Base-by-base conservation (phyloP, 2,113 vertebrate species). In the Oncorhynchus masou region DNA sequence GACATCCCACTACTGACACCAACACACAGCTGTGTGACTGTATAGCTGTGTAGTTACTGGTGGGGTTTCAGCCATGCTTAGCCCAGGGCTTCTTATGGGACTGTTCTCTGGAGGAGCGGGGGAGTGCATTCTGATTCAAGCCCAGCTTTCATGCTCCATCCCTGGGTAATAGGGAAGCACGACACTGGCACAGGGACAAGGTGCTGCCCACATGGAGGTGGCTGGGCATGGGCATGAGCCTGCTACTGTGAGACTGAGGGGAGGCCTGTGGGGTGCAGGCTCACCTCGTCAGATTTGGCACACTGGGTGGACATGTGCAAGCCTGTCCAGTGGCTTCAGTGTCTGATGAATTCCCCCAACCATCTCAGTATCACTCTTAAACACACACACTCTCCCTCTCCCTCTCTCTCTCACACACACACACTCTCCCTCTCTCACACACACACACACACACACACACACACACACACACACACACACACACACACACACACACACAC, bases 31-130 rank as follows among this genome's bases (percentile, higher is more conserved):
- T 78, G 77, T 62, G 62, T 29, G 60, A 11, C 57, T 45, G 71
- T 68, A 20, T 22, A 6, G 70, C 71, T 80, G 78, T 71, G 75
- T 16, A 51, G 59, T 73, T 84, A 6, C 11, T 72, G 74, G 76
- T 70, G 79, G 22, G 57, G 57, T 70, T 81, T 79, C 59, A 74
- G 62, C 49, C 71, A 67, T 70, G 73, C 80, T 79, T 57, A 79
- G 75, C 83, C 86, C 70, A 76, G 79, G 70, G 1, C 66, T 79
- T 86, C 87, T 86, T 82, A 88, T 84, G 15, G 49, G 74, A 73
- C 27, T 29, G 25, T 39, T 19, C 19, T 11, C 25, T 64, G 20
- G 20, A n/a, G 22, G 19, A 22, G 68, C 15, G n/a, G 74, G 75
- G 84, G 81, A 83, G 62, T 25, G 68, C 75, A 74, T 77, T 76